Conservation (phyloP, 2,888 invertebrate genomes). For the Euphydryas editha region DNA sequence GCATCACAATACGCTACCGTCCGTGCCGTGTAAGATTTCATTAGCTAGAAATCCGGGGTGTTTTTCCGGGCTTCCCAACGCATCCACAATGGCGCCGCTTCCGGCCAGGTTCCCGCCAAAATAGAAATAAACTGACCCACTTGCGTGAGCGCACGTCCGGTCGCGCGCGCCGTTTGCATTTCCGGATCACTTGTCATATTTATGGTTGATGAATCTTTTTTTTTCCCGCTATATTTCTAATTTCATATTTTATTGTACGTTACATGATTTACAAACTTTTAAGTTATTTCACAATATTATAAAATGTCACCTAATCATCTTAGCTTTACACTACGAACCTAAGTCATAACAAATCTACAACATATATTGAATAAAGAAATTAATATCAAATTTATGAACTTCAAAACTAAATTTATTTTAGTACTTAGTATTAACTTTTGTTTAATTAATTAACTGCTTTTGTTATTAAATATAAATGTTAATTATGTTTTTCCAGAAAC, state of each 20-base stretch:
- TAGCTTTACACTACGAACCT: background rate
- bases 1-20: slow-evolving; percentile 62
- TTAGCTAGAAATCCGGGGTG: slow-evolving; percentile 79
- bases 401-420: no score
- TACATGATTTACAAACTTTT: slow-evolving; percentile 15
- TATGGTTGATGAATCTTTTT: slow-evolving; percentile 71
- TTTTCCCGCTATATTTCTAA: slow-evolving; percentile 35
- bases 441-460: no score
- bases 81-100: slow-evolving; percentile 81
- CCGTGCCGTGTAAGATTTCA: slow-evolving; percentile 73
- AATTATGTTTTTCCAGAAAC: background rate
- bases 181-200: slow-evolving; percentile 80
- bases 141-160: slow-evolving; percentile 76
- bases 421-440: no score
- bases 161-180: slow-evolving; percentile 73
- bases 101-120: slow-evolving; percentile 83
- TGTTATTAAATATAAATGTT: no score
- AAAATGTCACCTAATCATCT: background rate
- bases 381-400: no score
- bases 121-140: slow-evolving; percentile 83
- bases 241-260: slow-evolving; percentile 33
- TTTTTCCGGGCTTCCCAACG: slow-evolving; percentile 80
- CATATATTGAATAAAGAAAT: no score
- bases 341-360: no score
- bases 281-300: background rate